These are phyloP conservation scores for Danio jaintianensis DNA, from an alignment of 2,797 vertebrate genomes.

Conservation along the genomic window DNA sequence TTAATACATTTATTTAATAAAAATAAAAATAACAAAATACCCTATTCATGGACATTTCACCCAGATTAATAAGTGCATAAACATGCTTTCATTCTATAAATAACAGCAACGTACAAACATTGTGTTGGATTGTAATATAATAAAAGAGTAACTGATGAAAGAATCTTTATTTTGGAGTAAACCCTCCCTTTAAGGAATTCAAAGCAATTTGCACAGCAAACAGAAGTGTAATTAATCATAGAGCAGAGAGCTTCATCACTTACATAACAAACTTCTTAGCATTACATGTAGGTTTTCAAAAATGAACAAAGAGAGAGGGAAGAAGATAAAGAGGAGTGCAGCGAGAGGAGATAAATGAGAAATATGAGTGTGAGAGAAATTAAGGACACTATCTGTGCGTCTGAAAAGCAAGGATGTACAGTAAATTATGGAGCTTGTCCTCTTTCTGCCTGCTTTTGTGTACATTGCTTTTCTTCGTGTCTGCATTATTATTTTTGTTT, in stretches of 20 bases:
- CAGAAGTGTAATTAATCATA: conserved; percentile 34
- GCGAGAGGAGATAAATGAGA: background rate
- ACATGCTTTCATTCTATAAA: background rate
- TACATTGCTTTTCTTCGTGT: background rate
- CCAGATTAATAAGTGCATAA: background rate
- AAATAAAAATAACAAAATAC: background rate
- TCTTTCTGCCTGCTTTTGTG: background rate
- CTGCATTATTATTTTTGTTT: background rate
- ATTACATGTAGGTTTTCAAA: conserved; percentile 33
- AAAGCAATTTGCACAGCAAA: background rate
- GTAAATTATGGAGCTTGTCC: conserved; percentile 5
- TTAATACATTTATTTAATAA: background rate
- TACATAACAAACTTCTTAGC: conserved; percentile 47
- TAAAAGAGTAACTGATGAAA: background rate
- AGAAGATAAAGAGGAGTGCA: conserved; percentile 16
- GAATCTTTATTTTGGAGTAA: background rate
- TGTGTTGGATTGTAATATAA: background rate
- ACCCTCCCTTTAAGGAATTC: background rate
- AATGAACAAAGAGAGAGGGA: conserved; percentile 23
- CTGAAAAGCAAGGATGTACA: background rate
- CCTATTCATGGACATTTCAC: background rate
- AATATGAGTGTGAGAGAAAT: conserved; percentile 1
- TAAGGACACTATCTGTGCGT: background rate
- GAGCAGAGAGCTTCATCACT: conserved; percentile 35
- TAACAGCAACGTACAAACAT: background rate